These are phyloP conservation scores for Bos taurus DNA, from an alignment of 2,113 vertebrate genomes.

Conservation along the genomic window ARS-UCD2.0 NC_037335.1:86033501-86034000, in stretches of 20 bases:
- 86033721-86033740: neutral
- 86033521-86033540: too few relatives aligned
- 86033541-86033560: neutral
- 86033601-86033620: neutral
- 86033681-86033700: neutral
- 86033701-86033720: neutral
- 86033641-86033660: neutral
- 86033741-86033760: accelerated
- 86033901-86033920: neutral
- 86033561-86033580: accelerated
- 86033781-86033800: neutral
- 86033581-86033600: accelerated
- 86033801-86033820: neutral
- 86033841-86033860: neutral
- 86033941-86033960: neutral
- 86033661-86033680: neutral
- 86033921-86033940: neutral
- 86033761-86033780: neutral
- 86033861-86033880: neutral
- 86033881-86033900: neutral
- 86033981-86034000: neutral
- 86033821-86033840: neutral
- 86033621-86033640: neutral
- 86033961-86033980: neutral
- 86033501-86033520: neutral